These are phyloP conservation scores for Drosophila kanapiae DNA, from an alignment of 1,140 invertebrate genomes.

Conservation along the genomic window DNA sequence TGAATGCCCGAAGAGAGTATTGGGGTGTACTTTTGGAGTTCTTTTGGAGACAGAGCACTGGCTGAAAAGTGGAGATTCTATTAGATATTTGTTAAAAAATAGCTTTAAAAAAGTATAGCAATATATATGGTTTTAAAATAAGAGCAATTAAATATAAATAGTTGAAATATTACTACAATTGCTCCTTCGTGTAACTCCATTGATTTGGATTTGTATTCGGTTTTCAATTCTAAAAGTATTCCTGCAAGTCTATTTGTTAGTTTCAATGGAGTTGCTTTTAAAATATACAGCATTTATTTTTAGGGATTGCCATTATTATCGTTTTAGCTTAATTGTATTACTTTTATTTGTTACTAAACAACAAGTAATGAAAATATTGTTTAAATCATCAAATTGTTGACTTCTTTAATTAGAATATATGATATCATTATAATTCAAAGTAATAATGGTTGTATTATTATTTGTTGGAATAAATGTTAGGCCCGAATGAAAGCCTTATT, in stretches of 20 bases:
- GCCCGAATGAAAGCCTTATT: not conserved
- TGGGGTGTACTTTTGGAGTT: conserved; percentile 1
- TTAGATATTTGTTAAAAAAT: not conserved
- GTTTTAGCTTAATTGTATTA: no score
- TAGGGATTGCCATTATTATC: no score
- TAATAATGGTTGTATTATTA: not conserved
- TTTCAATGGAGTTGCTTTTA: no score
- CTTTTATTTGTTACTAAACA: not conserved
- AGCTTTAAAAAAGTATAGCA: no score
- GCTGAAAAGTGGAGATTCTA: not conserved
- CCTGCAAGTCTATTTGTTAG: no score
- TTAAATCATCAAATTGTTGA: not conserved
- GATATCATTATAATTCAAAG: not conserved
- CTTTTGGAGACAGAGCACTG: conserved; percentile 14
- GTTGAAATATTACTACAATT: no score
- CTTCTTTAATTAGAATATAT: not conserved
- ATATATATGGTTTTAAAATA: no score
- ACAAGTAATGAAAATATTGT: not conserved
- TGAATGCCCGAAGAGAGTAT: not conserved
- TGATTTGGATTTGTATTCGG: no score
- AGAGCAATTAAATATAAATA: no score
- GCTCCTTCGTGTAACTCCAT: no score
- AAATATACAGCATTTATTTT: no score
- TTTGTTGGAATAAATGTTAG: not conserved
- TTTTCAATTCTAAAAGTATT: no score